Conservation (phyloP, 2,113 vertebrate genomes). For the Emydocephalus ijimae region DNA sequence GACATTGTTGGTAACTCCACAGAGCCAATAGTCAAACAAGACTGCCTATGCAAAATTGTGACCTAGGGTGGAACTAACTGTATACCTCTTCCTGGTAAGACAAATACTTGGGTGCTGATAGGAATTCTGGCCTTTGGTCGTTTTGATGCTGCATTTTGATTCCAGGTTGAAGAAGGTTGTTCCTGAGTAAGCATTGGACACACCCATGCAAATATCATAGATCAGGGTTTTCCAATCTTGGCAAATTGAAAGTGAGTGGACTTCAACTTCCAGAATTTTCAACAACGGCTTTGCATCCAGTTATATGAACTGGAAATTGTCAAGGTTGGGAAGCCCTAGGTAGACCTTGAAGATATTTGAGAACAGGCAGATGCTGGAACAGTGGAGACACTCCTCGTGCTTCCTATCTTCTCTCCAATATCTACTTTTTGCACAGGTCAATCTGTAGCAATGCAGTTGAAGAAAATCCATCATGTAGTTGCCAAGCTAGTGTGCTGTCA, state of each 20-base stretch:
- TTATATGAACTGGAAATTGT: background rate
- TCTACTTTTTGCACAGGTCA: fast-evolving
- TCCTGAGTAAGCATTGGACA: background rate
- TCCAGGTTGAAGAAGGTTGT: background rate
- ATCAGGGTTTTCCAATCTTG: background rate
- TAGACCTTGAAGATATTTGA: background rate
- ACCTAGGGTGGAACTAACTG: background rate
- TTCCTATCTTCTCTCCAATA: background rate
- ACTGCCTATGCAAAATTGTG: background rate
- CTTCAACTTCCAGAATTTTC: background rate
- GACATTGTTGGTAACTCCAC: background rate
- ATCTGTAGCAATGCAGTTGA: background rate
- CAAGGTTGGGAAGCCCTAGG: background rate
- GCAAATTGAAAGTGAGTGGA: background rate
- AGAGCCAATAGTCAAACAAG: background rate
- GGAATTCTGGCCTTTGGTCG: background rate
- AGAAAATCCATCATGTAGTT: background rate
- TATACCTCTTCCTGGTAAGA: background rate
- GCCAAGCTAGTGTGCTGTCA: too few relatives aligned
- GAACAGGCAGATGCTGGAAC: too few relatives aligned
- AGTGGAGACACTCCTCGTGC: background rate
- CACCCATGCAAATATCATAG: background rate
- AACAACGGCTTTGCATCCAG: background rate
- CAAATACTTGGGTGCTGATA: background rate
- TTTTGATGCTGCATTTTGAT: background rate